Conservation (phyloP, 2,888 invertebrate genomes). For the Abrostola triplasia region DNA sequence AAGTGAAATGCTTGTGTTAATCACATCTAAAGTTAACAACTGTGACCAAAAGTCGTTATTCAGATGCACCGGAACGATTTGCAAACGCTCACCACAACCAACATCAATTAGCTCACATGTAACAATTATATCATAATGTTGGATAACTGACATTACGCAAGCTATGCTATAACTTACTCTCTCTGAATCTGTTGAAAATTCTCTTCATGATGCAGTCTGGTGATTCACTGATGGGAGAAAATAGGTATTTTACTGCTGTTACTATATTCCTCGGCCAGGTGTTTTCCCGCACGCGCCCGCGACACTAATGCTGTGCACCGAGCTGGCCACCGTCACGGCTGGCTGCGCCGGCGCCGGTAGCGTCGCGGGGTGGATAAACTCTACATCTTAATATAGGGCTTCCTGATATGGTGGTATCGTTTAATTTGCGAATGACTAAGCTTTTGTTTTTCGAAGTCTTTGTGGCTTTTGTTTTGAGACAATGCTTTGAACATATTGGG, state of each 20-base stretch:
- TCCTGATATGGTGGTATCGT: conserved; percentile 53
- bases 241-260: neutral
- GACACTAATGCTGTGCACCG: conserved; percentile 68
- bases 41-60: neutral
- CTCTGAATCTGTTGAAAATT: conserved; percentile 73
- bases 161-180: conserved; percentile 71
- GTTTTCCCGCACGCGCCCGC: conserved; percentile 72
- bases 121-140: conserved; percentile 42
- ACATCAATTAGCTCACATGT: conserved; percentile 31
- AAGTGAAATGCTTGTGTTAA: neutral
- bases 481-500: neutral
- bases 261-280: conserved; percentile 56
- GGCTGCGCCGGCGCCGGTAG: conserved; percentile 67
- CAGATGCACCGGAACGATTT: conserved; percentile 32
- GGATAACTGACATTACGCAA: conserved; percentile 30
- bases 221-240: neutral
- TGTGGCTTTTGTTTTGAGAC: conserved; percentile 29
- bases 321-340: conserved; percentile 68
- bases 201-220: conserved; percentile 71
- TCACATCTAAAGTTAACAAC: neutral
- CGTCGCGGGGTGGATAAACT: conserved; percentile 81
- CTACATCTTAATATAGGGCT: conserved; percentile 53
- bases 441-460: conserved; percentile 33
- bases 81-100: conserved; percentile 19
- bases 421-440: conserved; percentile 55